Percentiles rank a stretch among this genome's conserved stretches.
Evolutionary conservation across 2,113 vertebrate species (phyloP).

Genomic region (Verasper variegatus): DNA sequence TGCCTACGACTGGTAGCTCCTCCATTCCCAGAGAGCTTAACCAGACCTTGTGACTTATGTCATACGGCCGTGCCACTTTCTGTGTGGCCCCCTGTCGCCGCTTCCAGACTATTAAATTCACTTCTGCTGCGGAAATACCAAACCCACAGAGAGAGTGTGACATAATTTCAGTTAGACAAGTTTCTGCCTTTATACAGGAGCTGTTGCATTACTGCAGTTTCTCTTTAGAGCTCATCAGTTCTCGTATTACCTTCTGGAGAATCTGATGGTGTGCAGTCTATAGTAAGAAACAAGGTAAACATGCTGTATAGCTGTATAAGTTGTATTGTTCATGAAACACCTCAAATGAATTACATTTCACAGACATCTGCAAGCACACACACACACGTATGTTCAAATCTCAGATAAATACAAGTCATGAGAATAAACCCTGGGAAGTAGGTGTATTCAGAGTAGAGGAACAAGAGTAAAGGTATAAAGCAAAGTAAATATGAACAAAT

Average conservation of each 20-base stretch:
- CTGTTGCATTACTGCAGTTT: neutral
- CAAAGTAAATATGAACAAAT: neutral
- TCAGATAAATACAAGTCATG: neutral
- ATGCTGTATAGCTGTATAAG: too few relatives aligned
- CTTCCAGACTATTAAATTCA: neutral
- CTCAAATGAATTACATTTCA: too few relatives aligned
- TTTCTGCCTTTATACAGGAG: neutral
- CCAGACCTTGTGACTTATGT: slow-evolving; percentile 61
- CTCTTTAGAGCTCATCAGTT: neutral
- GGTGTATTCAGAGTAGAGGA: neutral
- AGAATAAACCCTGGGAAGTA: neutral
- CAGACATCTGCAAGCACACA: neutral
- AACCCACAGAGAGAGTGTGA: neutral
- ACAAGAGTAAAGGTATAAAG: neutral
- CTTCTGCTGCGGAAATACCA: neutral
- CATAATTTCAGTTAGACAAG: neutral
- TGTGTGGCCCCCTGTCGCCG: neutral
- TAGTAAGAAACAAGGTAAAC: too few relatives aligned
- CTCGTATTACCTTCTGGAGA: neutral
- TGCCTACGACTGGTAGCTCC: neutral
- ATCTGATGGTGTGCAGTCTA: too few relatives aligned
- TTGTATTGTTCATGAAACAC: too few relatives aligned
- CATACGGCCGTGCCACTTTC: slow-evolving; percentile 39
- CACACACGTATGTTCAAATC: neutral
- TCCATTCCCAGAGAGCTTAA: slow-evolving; percentile 21